Evolutionary conservation across 2,113 vertebrate genomes (phyloP), one percentile per base, ranked within the genome.

Genomic region (Australoheros scitulus): DNA sequence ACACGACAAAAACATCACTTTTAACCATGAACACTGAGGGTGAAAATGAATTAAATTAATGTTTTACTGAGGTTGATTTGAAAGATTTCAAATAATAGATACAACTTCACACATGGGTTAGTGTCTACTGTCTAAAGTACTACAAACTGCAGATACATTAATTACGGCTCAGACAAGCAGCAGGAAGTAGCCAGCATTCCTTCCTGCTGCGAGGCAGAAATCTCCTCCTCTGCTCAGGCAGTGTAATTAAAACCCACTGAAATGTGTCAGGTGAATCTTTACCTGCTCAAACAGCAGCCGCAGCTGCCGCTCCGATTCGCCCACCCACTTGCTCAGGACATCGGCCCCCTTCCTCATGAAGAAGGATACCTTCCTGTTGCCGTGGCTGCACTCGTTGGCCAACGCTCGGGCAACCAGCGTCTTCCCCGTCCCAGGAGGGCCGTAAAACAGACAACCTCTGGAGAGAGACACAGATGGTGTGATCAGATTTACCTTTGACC

Each of bases 321-420:
- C 98, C 0, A 98, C 96, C 97, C 97, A 99, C 90, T 98, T 97
- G 92, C 97, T 97, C 61, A 98, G 95, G 83, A 97, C 97, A 81
- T 98, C 97, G 0, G 98, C 97, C 41, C 97, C 98, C 89, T 98
- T 98, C 84, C 97, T 97, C 97, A 98, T 98, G 87, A 98, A 98
- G 93, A 99, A 99, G 2, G 97, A 84, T 17, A 98, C 96, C 94
- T 95, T 97, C 61, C 90, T 96, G 76, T 96, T 96, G 3, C 96
- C 96, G 20, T 96, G 96, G 85, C 97, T 96, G 64, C 97, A 98
- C 74, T 99, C 98, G 59, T 96, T 98, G 77, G 97, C 97, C 91
- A 99, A 94, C 1, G 97, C 98, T 83, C 97, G 94, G 77, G 97
- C 97, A 29, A 98, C 96, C 84, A 98, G 90, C 1, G 97, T 99